A percentile compares a stretch with the other conserved stretches of the same genome.
These are phyloP conservation scores for Trichomalopsis sarcophagae DNA, from an alignment of 1,140 invertebrate species.

Conservation along the genomic window DNA sequence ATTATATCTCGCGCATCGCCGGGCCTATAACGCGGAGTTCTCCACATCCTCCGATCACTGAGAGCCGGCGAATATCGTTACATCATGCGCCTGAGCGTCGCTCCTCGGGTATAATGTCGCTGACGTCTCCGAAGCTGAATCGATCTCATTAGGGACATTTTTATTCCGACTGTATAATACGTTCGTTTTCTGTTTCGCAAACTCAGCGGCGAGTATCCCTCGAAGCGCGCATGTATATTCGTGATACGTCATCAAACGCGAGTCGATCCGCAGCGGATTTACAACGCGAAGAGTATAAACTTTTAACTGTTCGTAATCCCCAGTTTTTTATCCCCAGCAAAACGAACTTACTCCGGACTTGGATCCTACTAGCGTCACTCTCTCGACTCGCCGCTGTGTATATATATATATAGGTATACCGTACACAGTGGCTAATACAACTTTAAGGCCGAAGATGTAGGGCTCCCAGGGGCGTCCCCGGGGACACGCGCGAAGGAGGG, in stretches of 20 bases:
- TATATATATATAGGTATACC: not conserved
- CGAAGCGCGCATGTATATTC: not conserved
- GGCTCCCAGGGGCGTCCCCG: not conserved
- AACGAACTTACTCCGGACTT: not conserved
- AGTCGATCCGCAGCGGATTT: not conserved
- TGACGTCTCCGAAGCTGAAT: no score
- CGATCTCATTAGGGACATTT: no score
- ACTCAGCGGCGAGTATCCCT: not conserved
- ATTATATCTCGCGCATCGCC: not conserved
- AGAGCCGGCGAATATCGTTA: no score
- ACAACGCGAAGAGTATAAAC: not conserved
- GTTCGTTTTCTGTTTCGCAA: not conserved
- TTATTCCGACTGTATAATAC: no score
- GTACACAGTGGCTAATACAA: not conserved
- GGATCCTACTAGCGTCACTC: not conserved
- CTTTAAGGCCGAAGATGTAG: slow-evolving; percentile 4
- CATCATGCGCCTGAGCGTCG: no score
- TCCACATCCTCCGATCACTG: not conserved
- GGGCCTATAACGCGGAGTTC: not conserved
- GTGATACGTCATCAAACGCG: no score
- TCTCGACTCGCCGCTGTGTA: not conserved
- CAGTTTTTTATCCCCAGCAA: no score
- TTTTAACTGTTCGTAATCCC: not conserved
- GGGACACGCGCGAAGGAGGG: slow-evolving; percentile 19
- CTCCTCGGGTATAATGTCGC: no score